A percentile compares a stretch with the other conserved stretches of the same genome.
phyloP scores from a whole-genome alignment of 1,140 invertebrate genomes.

The Rhynchophorus ferrugineus region DNA sequence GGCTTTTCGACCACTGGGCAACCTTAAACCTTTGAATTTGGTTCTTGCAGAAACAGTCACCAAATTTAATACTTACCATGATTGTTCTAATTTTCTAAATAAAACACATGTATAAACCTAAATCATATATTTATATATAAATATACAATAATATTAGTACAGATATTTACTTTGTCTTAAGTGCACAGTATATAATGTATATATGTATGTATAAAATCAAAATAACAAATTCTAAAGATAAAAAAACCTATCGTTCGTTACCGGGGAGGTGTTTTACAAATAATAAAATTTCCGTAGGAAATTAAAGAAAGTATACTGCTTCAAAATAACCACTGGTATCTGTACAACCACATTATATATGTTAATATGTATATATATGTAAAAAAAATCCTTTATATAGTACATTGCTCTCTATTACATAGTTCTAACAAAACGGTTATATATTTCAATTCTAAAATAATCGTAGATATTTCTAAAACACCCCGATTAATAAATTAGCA shows the following conservation, averaged over 20 bases:
- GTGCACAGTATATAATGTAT: conserved; percentile 21
- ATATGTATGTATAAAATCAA: conserved; percentile 24
- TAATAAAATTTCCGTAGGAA: conserved; percentile 1
- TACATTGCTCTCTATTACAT: neutral
- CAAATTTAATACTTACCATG: no score
- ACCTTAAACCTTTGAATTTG: no score
- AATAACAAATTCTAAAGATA: conserved; percentile 19
- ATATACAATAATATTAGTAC: conserved; percentile 27
- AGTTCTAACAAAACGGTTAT: no score
- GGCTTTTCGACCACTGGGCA: no score
- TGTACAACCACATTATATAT: no score
- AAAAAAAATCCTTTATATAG: no score
- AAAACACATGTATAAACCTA: conserved; percentile 12
- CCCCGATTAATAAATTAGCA: neutral
- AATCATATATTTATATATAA: conserved; percentile 25
- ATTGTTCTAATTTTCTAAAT: no score
- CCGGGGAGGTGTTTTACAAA: conserved; percentile 7
- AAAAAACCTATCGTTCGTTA: conserved; percentile 4
- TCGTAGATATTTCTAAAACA: conserved; percentile 1
- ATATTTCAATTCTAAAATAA: no score
- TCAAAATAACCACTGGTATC: no score
- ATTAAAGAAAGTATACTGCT: neutral
- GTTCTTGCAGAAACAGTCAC: no score
- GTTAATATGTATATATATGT: no score
- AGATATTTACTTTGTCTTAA: conserved; percentile 22